These are phyloP conservation scores for Ctenomys sociabilis DNA, from an alignment of 2,113 vertebrate genomes.

Conservation along the genomic window DNA sequence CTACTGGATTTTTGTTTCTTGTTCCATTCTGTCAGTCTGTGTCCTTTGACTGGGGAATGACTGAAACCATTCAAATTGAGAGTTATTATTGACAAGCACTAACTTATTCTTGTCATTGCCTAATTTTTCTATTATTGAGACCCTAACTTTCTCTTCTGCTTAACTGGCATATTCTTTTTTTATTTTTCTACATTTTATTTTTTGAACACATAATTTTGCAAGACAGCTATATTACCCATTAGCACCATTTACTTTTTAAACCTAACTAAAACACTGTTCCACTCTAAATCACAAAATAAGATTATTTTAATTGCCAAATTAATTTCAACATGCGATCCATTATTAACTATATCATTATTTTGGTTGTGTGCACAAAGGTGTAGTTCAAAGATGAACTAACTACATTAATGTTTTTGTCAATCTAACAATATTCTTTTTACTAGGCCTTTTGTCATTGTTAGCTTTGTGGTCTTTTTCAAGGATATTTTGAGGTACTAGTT, in stretches of 20 bases:
- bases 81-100: neutral
- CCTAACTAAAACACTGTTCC: constrained; percentile 79
- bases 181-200: constrained; percentile 81
- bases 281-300: constrained; percentile 81
- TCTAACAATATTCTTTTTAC: constrained; percentile 35
- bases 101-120: neutral
- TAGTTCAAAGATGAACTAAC: constrained; percentile 81
- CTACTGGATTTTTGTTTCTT: neutral
- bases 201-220: constrained; percentile 83
- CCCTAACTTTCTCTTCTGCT: neutral
- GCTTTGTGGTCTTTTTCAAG: neutral
- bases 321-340: constrained; percentile 78
- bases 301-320: constrained; percentile 78
- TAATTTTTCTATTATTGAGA: neutral
- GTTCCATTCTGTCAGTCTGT: neutral
- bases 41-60: neutral
- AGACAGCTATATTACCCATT: constrained; percentile 82
- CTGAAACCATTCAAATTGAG: neutral
- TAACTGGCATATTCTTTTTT: neutral
- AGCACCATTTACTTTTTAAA: constrained; percentile 81
- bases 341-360: constrained; percentile 77
- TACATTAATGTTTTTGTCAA: constrained; percentile 70
- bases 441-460: neutral
- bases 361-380: constrained; percentile 70
- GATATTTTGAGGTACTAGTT: neutral